These are phyloP conservation scores for Musca vetustissima DNA, from an alignment of 1,140 invertebrate genomes.

Conservation along the genomic window DNA sequence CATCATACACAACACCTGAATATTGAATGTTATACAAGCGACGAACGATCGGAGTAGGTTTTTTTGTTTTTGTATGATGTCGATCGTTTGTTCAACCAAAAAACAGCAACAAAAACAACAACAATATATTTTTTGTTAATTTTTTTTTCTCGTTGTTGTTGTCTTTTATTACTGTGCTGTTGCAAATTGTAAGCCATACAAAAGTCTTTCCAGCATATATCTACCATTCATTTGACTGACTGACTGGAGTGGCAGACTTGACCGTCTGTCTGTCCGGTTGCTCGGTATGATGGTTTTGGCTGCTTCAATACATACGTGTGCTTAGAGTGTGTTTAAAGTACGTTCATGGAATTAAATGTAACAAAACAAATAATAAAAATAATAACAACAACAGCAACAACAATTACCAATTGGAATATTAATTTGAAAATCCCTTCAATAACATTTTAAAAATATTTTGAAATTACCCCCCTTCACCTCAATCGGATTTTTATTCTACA, in stretches of 20 bases:
- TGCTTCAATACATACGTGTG: not conserved
- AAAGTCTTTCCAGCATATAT: not conserved
- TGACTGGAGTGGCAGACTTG: not conserved
- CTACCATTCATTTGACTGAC: not conserved
- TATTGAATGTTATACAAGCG: slow-evolving; percentile 14
- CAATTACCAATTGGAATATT: not conserved
- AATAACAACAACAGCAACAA: not conserved
- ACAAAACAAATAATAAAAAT: not conserved
- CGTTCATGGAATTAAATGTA: slow-evolving; percentile 9
- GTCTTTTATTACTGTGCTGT: not conserved
- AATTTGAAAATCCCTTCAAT: not conserved
- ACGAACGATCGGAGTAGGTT: not conserved
- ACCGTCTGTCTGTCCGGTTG: too few relatives aligned
- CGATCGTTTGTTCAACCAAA: slow-evolving; percentile 13
- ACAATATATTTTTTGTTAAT: not conserved
- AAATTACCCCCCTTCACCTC: not conserved
- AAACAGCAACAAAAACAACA: slow-evolving; percentile 12
- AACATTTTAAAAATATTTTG: not conserved
- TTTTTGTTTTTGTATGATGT: slow-evolving; percentile 7
- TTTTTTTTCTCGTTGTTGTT: too few relatives aligned
- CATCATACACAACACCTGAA: slow-evolving; percentile 10
- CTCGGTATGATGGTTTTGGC: not conserved
- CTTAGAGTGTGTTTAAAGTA: slow-evolving; percentile 25
- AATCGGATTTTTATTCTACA: not conserved
- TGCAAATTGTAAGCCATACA: slow-evolving; percentile 23